Evolutionary conservation across 92 coral and sea anemone genomes (phyloP), one percentile per base, ranked within the genome.

Genomic region (Pocillopora meandrina): DNA sequence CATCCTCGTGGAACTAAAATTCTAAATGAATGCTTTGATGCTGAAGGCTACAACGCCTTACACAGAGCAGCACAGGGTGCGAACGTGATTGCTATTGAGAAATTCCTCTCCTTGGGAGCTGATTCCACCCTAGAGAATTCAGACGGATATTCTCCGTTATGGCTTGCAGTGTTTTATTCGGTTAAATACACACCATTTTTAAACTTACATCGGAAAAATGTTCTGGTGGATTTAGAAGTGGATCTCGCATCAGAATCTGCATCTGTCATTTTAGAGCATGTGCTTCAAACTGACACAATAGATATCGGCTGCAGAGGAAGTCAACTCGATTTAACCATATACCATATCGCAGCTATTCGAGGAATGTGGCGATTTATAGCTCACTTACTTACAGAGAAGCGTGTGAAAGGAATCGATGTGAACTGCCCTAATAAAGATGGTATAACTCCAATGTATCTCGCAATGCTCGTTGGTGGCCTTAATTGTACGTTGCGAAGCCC

Each of bases 31-130:
- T 61, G 69, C 23, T n/a, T 19, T 33, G 79, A 34, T 18, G 62
- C 19, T 10, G 58, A 72, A 61, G 95, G 95, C 0, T 59, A 82
- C 33, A 86, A 91, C 6, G 89, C 92, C 2, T 74, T 93, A 33
- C 98, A 93, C 77, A 34, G 93, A 61, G 95, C 95, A 0, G 94
- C 91, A 0, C 92, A 89, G 71, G 98, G 98, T 14, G 95, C 86
- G 0, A 93, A 93, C 75, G 18, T 87, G 11, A 72, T 84, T 16
- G 86, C 86, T 18, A 77, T 93, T 1, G 77, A 77, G 13, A 68
- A 65, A 42, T 82, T 93, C 19, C 75, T 88, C 1, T 68, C 85
- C 1, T 70, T 76, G 85, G 93, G 93, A 16, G 93, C 91, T 0
- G 76, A 89, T 69, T 42, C 80, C 1, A 68, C 75, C 4, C 3